Percentiles rank a stretch among this genome's conserved stretches.
Conservation (phyloP, 2,113 vertebrate species). For the Strigops habroptila region DNA sequence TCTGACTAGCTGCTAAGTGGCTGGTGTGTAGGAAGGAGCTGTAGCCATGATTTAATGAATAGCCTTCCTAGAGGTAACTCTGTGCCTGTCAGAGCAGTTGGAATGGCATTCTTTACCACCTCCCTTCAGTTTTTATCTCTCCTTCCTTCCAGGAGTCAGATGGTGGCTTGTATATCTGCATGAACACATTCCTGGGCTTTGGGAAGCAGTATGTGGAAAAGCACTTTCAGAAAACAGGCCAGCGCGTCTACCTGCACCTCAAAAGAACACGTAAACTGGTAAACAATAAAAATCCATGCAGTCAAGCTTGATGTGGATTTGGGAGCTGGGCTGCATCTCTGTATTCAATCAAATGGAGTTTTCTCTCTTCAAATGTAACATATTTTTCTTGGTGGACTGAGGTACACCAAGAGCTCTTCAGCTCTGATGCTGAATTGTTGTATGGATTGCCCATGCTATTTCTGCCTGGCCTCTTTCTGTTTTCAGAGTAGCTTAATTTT, state of each 20-base stretch:
- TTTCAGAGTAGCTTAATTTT: neutral
- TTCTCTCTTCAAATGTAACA: neutral
- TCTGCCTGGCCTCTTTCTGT: neutral
- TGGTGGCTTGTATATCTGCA: constrained; percentile 94
- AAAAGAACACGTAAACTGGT: constrained; percentile 87
- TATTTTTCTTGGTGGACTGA: neutral
- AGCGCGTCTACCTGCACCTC: constrained; percentile 92
- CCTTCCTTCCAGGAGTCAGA: constrained; percentile 85
- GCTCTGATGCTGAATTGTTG: neutral
- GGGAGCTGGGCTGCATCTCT: neutral
- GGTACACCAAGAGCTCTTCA: neutral
- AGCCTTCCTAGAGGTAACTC: neutral
- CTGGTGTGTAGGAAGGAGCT: neutral
- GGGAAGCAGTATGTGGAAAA: constrained; percentile 92
- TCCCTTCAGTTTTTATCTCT: neutral
- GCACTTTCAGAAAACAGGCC: constrained; percentile 87
- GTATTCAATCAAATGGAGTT: neutral
- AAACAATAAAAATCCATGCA: neutral
- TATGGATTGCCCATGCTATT: neutral
- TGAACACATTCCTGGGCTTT: constrained; percentile 97
- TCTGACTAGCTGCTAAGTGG: neutral
- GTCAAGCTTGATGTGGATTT: neutral
- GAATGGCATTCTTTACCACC: neutral
- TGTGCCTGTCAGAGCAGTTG: neutral
- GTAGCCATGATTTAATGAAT: neutral